Evolutionary conservation across 2,797 vertebrate species (phyloP), one percentile per base, ranked within the genome.

Genomic region (Parotocinclus haroldoi): DNA sequence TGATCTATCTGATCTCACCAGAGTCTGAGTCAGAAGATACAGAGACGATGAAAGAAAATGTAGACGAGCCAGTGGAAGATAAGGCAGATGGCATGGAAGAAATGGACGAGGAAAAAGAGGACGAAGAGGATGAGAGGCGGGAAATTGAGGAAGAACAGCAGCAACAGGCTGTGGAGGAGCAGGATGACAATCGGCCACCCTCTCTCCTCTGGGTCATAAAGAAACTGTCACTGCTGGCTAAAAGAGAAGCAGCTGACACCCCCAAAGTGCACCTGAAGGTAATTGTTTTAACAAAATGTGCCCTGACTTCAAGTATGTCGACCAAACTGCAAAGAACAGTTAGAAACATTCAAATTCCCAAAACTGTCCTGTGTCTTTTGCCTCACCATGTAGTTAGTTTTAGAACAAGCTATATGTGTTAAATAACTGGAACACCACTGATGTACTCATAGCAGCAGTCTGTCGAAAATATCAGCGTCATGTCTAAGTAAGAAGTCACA

Each of bases 161-260:
- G 38, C 60, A 85, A 0, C 74, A 86, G 0, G 80, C 78, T 1
- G 74, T 82, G 0, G 80, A 83, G 0, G 74, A 72, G 0, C 81
- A 89, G 10, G 83, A 89, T 9, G 89, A 85, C 4, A 75, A 90
- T 38, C 80, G 80, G 5, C 87, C 88, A 64, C 91, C 90, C 39
- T 95, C 93, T 0, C 78, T 99, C 53, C 79, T 95, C 49, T 98
- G 96, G 96, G 58, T 98, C 73, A 93, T 98, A 78, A 95, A 89
- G 71, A 98, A 93, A 72, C 80, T 99, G 51, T 87, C 89, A 11
- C 74, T 93, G 60, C 85, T 94, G 77, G 94, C 90, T 8, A 98
- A 93, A 74, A 91, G 91, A 78, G 97, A 99, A 81, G 94, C 97
- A 0, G 94, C 96, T 0, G 80, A 93, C 51, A 85, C 91, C 0